phyloP scores from a whole-genome alignment of 2,888 invertebrate species.

The Polymixis flavicincta region DNA sequence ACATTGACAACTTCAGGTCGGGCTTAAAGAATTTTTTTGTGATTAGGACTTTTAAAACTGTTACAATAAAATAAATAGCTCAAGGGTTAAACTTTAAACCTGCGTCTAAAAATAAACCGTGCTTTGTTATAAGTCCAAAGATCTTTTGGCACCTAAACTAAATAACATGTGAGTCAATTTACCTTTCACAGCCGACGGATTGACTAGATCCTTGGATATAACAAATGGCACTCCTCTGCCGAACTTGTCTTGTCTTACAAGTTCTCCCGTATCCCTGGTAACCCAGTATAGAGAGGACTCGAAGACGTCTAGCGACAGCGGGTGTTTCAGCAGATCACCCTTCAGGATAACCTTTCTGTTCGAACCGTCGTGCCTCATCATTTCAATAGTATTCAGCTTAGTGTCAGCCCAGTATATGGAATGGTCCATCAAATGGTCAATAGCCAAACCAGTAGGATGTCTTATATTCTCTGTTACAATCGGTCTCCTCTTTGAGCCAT shows the following conservation, averaged over 20 bases:
- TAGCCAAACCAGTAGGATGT: constrained; percentile 96
- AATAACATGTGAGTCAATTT: constrained; percentile 38
- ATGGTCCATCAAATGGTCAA: constrained; percentile 97
- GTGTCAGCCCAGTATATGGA: constrained; percentile 98
- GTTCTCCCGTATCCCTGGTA: constrained; percentile 96
- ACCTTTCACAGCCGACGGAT: constrained; percentile 96
- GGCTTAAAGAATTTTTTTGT: not conserved
- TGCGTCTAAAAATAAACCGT: not conserved
- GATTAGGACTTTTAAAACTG: too few species aligned
- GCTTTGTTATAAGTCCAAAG: too few species aligned
- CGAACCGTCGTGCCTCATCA: constrained; percentile 95
- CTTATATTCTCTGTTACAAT: constrained; percentile 95
- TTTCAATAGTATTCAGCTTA: constrained; percentile 97
- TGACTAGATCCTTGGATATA: constrained; percentile 95
- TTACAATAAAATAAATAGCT: not conserved
- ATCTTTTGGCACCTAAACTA: not conserved
- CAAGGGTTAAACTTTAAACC: not conserved
- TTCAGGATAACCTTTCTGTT: constrained; percentile 93
- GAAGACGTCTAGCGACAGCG: constrained; percentile 97
- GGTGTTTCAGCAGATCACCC: constrained; percentile 94
- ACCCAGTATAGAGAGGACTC: constrained; percentile 98
- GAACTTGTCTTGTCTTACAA: constrained; percentile 98
- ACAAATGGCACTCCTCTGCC: constrained; percentile 97
- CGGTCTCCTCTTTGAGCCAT: constrained; percentile 96
- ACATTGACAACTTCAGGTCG: not conserved